phyloP scores from a whole-genome alignment of 1,140 invertebrate genomes.

The Mesaphorura yosii region DNA sequence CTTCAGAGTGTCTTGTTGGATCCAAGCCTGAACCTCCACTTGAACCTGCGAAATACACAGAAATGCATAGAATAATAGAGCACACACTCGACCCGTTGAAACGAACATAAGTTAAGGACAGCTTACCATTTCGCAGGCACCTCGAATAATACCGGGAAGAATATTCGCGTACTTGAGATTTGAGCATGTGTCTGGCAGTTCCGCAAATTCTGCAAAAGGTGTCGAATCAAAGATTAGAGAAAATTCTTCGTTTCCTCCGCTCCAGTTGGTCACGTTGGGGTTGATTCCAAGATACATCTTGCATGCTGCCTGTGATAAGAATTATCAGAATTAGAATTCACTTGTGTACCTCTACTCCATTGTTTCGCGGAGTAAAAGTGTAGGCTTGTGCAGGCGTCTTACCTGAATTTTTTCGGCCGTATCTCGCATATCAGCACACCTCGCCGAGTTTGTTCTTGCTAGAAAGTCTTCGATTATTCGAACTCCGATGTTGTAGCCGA shows the following conservation, averaged over 20 bases:
- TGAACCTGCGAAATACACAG: slow-evolving; percentile 43
- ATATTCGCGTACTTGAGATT: slow-evolving; percentile 89
- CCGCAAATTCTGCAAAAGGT: slow-evolving; percentile 96
- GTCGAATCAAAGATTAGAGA: slow-evolving; percentile 89
- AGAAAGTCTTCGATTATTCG: slow-evolving; percentile 95
- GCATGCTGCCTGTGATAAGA: slow-evolving; percentile 50
- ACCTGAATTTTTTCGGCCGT: slow-evolving; percentile 93
- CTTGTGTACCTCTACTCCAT: no score
- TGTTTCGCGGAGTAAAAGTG: no score
- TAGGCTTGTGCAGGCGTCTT: slow-evolving; percentile 21
- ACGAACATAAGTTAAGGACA: slow-evolving; percentile 34
- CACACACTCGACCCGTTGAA: background rate
- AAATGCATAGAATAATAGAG: background rate
- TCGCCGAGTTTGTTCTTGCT: slow-evolving; percentile 72
- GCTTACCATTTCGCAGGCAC: slow-evolving; percentile 94
- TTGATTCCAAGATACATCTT: slow-evolving; percentile 85
- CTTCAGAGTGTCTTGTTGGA: slow-evolving; percentile 84
- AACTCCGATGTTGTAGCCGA: slow-evolving; percentile 97
- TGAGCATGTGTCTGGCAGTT: slow-evolving; percentile 77
- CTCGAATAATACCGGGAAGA: slow-evolving; percentile 81
- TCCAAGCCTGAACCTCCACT: slow-evolving; percentile 53
- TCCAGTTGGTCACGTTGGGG: slow-evolving; percentile 87
- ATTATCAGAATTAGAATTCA: no score
- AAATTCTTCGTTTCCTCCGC: slow-evolving; percentile 87
- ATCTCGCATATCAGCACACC: slow-evolving; percentile 91